A percentile compares a stretch with the other conserved stretches of the same genome.
phyloP scores from a whole-genome alignment of 2,113 vertebrate genomes.

The Eonycteris spelaea region DNA sequence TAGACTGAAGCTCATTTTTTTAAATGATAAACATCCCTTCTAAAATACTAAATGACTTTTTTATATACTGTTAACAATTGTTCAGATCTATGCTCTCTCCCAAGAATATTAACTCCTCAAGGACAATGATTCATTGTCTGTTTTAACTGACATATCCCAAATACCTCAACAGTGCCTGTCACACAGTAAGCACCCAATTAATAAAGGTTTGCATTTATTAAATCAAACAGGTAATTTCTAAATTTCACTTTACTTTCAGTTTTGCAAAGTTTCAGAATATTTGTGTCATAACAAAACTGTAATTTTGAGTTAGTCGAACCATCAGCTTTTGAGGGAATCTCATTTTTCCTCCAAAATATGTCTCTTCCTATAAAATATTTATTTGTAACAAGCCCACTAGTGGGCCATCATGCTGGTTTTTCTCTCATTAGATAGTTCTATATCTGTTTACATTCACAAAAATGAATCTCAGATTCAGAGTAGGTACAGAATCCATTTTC shows the following conservation, averaged over 20 bases:
- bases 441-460: conserved; percentile 58
- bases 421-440: conserved; percentile 65
- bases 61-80: neutral
- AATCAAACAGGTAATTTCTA: conserved; percentile 32
- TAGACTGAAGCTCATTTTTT: neutral
- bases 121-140: neutral
- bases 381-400: conserved; percentile 60
- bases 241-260: conserved; percentile 51
- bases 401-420: conserved; percentile 52
- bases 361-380: conserved; percentile 71
- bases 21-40: neutral
- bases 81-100: neutral
- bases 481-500: conserved; percentile 34
- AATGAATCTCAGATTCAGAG: conserved; percentile 61
- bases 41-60: conserved; percentile 18
- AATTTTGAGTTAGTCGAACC: conserved; percentile 47
- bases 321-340: conserved; percentile 54
- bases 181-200: conserved; percentile 20
- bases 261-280: conserved; percentile 22
- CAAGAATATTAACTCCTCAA: conserved; percentile 23
- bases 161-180: neutral
- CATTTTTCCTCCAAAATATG: conserved; percentile 53
- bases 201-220: conserved; percentile 21
- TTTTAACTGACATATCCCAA: conserved; percentile 4
- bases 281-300: conserved; percentile 39